Percentiles rank a stretch among this genome's conserved stretches.
Evolutionary conservation across 2,113 vertebrate species (phyloP).

Genomic region (Misgurnus anguillicaudatus): DNA sequence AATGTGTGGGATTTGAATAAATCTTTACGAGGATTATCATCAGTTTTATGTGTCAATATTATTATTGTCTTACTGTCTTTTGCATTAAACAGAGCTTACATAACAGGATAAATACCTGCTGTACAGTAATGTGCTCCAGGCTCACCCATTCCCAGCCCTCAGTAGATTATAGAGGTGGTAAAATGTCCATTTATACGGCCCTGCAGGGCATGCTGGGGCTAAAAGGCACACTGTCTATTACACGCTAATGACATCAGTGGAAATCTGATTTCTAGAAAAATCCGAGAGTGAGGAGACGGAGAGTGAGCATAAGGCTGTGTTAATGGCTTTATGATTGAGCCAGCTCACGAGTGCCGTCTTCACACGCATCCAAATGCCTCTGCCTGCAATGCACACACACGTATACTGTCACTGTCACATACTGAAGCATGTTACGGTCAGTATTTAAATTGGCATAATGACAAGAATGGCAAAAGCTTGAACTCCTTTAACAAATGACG

Average conservation of each 20-base stretch:
- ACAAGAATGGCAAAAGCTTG: too few species aligned
- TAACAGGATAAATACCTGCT: slow-evolving; percentile 9
- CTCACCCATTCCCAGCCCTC: slow-evolving; percentile 1
- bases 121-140: slow-evolving; percentile 29
- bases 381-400: slow-evolving; percentile 8
- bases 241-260: slow-evolving; percentile 52
- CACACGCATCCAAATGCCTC: slow-evolving; percentile 39
- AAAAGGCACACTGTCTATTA: slow-evolving; percentile 47
- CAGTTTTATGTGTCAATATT: background rate
- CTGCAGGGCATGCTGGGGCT: slow-evolving; percentile 39
- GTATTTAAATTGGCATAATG: too few species aligned
- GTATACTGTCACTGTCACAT: background rate
- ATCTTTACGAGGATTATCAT: background rate
- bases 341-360: slow-evolving; percentile 41
- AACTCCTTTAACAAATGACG: too few species aligned
- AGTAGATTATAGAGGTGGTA: slow-evolving; percentile 50
- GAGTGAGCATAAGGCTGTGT: slow-evolving; percentile 35
- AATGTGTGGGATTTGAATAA: too few species aligned
- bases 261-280: slow-evolving; percentile 59
- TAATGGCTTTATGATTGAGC: slow-evolving; percentile 54
- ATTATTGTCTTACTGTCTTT: background rate
- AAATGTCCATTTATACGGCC: slow-evolving; percentile 42
- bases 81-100: slow-evolving; percentile 8
- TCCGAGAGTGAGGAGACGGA: slow-evolving; percentile 22
- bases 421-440: too few species aligned